Evolutionary conservation across 2,797 vertebrate genomes (phyloP).

Genomic region (Iguana delicatissima): DNA sequence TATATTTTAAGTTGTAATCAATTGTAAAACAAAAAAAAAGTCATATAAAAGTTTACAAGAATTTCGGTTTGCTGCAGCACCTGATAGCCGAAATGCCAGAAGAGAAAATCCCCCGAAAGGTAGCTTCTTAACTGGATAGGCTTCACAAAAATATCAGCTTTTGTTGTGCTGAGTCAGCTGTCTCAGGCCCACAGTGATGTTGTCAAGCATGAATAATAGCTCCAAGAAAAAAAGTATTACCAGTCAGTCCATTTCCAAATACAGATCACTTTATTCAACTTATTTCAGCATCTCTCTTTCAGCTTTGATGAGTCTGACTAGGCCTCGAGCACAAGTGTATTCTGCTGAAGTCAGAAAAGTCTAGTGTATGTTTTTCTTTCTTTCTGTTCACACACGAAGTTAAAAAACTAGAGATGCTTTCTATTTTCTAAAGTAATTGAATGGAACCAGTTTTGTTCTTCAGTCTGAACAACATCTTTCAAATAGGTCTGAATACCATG

Average conservation of each 20-base stretch:
- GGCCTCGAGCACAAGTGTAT: constrained; percentile 23
- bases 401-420: constrained; percentile 64
- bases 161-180: neutral
- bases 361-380: constrained; percentile 32
- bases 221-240: neutral
- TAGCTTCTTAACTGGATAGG: neutral
- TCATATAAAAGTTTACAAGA: constrained; percentile 3
- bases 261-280: constrained; percentile 37
- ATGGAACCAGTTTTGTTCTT: constrained; percentile 54
- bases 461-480: constrained; percentile 53
- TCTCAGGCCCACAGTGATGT: constrained; percentile 1
- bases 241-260: constrained; percentile 4
- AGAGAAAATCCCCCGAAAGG: neutral
- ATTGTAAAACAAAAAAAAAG: neutral
- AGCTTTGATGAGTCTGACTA: constrained; percentile 21
- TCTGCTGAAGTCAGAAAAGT: constrained; percentile 47
- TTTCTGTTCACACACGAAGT: constrained; percentile 19
- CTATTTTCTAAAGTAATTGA: constrained; percentile 48
- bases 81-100: fast-evolving
- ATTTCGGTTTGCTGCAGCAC: neutral
- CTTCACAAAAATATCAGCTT: constrained; percentile 10
- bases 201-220: neutral
- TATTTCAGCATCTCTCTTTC: constrained; percentile 39
- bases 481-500: constrained; percentile 54
- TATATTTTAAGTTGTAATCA: constrained; percentile 32